These are phyloP conservation scores for Premnoplex brunnescens DNA, from an alignment of 2,797 vertebrate genomes.

Conservation along the genomic window DNA sequence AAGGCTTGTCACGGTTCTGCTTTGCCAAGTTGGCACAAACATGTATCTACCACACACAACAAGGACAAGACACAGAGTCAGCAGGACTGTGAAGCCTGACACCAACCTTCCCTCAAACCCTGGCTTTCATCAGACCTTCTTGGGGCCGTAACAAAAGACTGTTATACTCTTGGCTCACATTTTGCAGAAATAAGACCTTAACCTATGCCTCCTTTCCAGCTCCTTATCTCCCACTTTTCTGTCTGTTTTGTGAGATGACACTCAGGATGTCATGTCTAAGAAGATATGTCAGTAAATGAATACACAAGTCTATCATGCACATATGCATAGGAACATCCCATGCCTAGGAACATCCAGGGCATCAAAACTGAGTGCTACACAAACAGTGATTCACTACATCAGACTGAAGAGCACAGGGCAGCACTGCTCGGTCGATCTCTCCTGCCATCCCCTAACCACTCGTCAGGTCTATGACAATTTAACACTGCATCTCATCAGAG, in stretches of 20 bases:
- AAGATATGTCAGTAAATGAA: not conserved
- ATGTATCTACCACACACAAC: accelerated
- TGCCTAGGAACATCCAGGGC: not conserved
- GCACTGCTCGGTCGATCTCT: accelerated
- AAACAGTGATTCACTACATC: not conserved
- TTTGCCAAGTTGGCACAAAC: not conserved
- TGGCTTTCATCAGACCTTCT: not conserved
- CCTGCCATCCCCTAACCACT: not conserved
- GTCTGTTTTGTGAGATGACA: not conserved
- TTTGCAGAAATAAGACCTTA: not conserved
- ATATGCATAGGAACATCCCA: not conserved
- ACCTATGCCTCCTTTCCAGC: not conserved
- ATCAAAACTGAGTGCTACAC: not conserved
- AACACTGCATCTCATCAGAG: not conserved
- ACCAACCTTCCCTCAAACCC: not conserved
- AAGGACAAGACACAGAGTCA: not conserved
- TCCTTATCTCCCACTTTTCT: not conserved
- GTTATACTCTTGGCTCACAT: not conserved
- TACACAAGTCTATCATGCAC: not conserved
- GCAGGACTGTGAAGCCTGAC: not conserved
- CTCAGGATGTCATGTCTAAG: not conserved
- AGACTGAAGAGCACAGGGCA: not conserved
- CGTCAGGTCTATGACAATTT: not conserved
- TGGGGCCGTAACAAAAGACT: not conserved
- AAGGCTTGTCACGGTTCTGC: not conserved